Evolutionary conservation across 2,113 vertebrate species (phyloP).

Genomic region (Cervus canadensis): DNA sequence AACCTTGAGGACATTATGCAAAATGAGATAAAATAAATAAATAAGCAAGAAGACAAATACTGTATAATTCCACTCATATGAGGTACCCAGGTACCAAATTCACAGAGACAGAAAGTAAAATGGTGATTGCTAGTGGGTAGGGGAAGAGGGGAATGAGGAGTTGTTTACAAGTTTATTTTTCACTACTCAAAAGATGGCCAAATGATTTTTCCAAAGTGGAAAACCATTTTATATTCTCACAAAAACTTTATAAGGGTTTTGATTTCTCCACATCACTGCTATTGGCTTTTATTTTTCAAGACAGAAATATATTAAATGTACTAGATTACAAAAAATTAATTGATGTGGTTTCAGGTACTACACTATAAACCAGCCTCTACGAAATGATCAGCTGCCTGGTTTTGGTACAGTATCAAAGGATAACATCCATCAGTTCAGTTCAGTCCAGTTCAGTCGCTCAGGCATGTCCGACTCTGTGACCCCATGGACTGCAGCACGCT

Average conservation of each 20-base stretch:
- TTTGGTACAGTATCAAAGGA: neutral
- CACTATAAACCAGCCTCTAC: neutral
- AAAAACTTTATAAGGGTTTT: neutral
- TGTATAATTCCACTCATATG: neutral
- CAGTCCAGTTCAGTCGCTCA: neutral
- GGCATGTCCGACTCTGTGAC: accelerated
- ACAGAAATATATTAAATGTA: neutral
- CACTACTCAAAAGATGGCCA: neutral
- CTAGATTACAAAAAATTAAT: neutral
- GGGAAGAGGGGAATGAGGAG: neutral
- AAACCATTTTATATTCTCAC: neutral
- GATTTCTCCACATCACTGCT: neutral
- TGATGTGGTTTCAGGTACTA: neutral
- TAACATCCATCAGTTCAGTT: neutral
- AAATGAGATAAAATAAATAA: neutral
- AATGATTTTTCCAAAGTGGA: slow-evolving; percentile 1
- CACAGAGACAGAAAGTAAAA: neutral
- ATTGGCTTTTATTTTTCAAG: neutral
- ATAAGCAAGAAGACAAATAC: neutral
- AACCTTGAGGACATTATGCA: neutral
- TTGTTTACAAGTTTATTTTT: neutral
- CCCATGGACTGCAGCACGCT: neutral
- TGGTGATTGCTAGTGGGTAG: neutral
- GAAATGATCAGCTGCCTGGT: neutral
- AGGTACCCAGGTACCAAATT: neutral